A percentile compares a stretch with the other conserved stretches of the same genome.
These are phyloP conservation scores for Sminthurinus aureus DNA, from an alignment of 2,888 invertebrate species.

Conservation along the genomic window DNA sequence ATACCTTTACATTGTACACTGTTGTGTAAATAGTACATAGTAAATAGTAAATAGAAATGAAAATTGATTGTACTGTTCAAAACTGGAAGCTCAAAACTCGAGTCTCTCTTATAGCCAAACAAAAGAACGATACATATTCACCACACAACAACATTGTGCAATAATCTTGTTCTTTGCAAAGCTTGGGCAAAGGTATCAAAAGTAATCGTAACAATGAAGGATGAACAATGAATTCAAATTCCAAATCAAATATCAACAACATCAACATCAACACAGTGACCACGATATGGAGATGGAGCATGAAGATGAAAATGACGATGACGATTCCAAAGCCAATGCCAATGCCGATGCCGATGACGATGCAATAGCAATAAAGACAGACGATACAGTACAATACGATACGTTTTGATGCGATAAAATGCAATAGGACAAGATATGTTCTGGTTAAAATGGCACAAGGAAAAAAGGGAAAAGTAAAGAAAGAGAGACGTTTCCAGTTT, in stretches of 20 bases:
- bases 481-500: neutral
- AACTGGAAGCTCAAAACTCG: no score
- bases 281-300: slow-evolving; percentile 18
- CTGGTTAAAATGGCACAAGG: neutral
- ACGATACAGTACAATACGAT: neutral
- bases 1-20: no score
- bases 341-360: slow-evolving; percentile 22
- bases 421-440: slow-evolving; percentile 2
- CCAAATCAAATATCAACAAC: no score
- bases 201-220: neutral
- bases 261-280: neutral
- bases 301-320: slow-evolving; percentile 7
- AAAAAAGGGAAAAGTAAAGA: slow-evolving; percentile 14
- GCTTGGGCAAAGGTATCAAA: neutral
- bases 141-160: neutral
- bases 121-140: no score
- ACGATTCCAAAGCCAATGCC: slow-evolving; percentile 19
- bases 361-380: neutral
- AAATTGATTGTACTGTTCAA: no score
- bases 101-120: neutral
- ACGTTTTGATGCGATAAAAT: neutral
- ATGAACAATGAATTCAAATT: no score
- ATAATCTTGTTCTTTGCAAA: neutral
- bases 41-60: no score
- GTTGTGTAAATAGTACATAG: no score